Conservation (phyloP, 1,140 invertebrate species). For the Procambarus clarkii region DNA sequence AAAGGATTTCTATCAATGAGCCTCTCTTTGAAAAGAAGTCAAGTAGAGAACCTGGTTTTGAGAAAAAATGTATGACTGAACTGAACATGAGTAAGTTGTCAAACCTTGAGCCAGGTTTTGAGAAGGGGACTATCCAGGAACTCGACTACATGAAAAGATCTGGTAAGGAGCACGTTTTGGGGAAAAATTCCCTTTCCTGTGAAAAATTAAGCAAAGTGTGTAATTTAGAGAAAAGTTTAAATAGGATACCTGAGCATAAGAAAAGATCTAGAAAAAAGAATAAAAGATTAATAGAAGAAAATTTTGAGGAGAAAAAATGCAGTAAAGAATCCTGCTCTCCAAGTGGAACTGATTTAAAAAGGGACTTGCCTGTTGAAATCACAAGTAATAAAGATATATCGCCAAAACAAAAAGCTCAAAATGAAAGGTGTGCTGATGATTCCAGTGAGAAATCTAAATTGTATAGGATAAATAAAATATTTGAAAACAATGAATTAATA, state of each 20-base stretch:
- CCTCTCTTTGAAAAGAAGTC: constrained; percentile 19
- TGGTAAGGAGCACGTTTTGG: constrained; percentile 26
- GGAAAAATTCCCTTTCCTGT: background rate
- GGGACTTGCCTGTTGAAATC: background rate
- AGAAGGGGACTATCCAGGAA: constrained; percentile 14
- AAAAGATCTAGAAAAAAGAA: constrained; percentile 29
- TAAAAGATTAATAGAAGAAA: background rate
- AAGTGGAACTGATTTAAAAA: constrained; percentile 9
- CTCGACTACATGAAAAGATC: constrained; percentile 40
- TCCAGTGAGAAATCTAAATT: constrained; percentile 33
- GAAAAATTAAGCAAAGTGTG: constrained; percentile 38
- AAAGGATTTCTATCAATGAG: constrained; percentile 3
- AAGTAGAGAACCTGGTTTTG: background rate
- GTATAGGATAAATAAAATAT: constrained; percentile 2
- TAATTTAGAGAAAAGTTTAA: constrained; percentile 17
- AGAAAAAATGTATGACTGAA: constrained; percentile 7
- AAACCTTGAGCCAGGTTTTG: constrained; percentile 14
- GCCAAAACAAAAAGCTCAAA: constrained; percentile 1
- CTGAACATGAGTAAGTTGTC: constrained; percentile 3
- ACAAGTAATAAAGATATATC: background rate
- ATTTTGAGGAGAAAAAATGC: background rate
- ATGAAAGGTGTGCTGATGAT: constrained; percentile 32
- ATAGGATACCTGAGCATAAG: background rate
- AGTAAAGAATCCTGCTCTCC: background rate
- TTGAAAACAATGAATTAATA: constrained; percentile 3